Evolutionary conservation across 2,888 invertebrate genomes (phyloP), one percentile per base, ranked within the genome.

Genomic region (Cerceris ruficornis): DNA sequence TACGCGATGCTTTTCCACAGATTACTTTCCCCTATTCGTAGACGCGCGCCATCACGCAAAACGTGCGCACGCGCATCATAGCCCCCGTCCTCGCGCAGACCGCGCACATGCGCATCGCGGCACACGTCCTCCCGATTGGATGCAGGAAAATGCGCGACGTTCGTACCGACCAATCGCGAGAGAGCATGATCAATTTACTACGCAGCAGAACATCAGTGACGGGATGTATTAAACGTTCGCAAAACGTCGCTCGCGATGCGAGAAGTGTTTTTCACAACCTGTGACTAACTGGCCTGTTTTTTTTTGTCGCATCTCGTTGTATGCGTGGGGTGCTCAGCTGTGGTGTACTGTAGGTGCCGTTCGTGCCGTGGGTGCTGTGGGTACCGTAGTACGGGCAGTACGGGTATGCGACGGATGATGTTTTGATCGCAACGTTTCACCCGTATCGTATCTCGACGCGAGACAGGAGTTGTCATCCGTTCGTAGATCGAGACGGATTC

Each of bases 251-350:
- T 39, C 55, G 46, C 46, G 60, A 65, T 66, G 72, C 60, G 66
- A 78, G 75, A 84, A 80, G 75, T 82, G 77, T 72, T 69, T 82
- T 80, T 75, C 75, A 67, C 73, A 76, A 76, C 52, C 73, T 73
- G 69, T 61, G 77, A 80, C 69, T 70, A 71, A 80, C 71, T 73
- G 60, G 65, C 15, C 72, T 61, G 77, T 70, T 52, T 58, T 71
- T 71, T 68, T 76, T 59, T 59, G 49, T 71, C 58, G 72, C 67
- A 49, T 70, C 55, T 69, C 15, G 41, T 60, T 61, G 75, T 75
- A 77, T 69, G 71, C 68, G 75, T 72, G 42, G 61, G 54, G 46
- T 55, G 52, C 68, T 80, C 81, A 81, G 80, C 80, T 81, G 83
- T 80, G n/a, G 69, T 68, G 66, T 46, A 65, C 61, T 57, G 65